Percentiles rank a stretch among this genome's conserved stretches.
Evolutionary conservation across 2,888 invertebrate genomes (phyloP).

Genomic region (Masnerella sp.): DNA sequence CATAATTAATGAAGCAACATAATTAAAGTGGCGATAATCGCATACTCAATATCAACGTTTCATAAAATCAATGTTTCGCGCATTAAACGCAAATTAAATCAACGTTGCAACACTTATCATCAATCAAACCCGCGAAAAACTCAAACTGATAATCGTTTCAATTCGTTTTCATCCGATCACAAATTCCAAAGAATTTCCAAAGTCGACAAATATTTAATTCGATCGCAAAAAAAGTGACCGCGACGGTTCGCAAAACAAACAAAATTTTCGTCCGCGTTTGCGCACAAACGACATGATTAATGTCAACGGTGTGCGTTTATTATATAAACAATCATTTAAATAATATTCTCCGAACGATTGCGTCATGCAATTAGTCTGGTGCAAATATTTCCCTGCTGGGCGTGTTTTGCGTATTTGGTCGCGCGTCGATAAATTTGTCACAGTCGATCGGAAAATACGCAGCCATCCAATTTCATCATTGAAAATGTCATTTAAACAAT

Average conservation of each 20-base stretch:
- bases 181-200: too few relatives aligned
- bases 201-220: too few relatives aligned
- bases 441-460: slow-evolving; percentile 1
- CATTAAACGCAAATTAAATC: slow-evolving; percentile 12
- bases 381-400: slow-evolving; percentile 28
- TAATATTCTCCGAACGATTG: slow-evolving; percentile 43
- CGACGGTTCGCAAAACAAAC: too few relatives aligned
- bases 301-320: slow-evolving; percentile 45
- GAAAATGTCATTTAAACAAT: background rate
- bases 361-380: slow-evolving; percentile 40
- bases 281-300: slow-evolving; percentile 29
- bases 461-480: background rate
- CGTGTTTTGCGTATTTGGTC: slow-evolving; percentile 7
- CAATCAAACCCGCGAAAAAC: too few relatives aligned
- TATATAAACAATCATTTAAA: slow-evolving; percentile 55
- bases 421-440: slow-evolving; percentile 12
- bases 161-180: too few relatives aligned
- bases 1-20: slow-evolving; percentile 28
- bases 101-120: background rate
- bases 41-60: slow-evolving; percentile 16
- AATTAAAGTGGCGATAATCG: slow-evolving; percentile 25
- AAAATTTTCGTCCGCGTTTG: slow-evolving; percentile 16
- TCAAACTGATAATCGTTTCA: too few relatives aligned
- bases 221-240: too few relatives aligned
- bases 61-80: slow-evolving; percentile 9